Conservation (phyloP, 2,888 invertebrate species). For the Hoplodrina ambigua region DNA sequence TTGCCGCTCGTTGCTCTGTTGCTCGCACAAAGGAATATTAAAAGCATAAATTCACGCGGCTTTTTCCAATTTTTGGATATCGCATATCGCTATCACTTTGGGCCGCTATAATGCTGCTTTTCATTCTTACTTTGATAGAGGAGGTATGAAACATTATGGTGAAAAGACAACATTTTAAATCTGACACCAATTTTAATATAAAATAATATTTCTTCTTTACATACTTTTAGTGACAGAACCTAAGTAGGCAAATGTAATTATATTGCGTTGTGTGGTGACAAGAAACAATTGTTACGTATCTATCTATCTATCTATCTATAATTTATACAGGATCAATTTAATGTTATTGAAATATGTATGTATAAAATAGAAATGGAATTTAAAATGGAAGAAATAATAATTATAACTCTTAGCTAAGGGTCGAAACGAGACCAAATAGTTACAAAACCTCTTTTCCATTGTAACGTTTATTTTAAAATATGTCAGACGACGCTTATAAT, state of each 20-base stretch:
- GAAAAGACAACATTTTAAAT: too few species aligned
- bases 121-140: background rate
- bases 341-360: too few species aligned
- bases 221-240: too few species aligned
- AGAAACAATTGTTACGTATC: too few species aligned
- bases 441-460: background rate
- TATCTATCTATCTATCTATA: too few species aligned
- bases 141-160: too few species aligned
- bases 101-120: constrained; percentile 51
- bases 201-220: too few species aligned
- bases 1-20: constrained; percentile 33
- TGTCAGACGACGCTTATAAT: background rate
- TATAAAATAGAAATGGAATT: too few species aligned
- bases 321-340: too few species aligned
- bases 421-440: background rate
- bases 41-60: constrained; percentile 73
- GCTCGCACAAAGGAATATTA: constrained; percentile 71
- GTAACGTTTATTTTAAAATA: background rate
- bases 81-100: constrained; percentile 55
- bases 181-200: too few species aligned
- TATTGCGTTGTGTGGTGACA: too few species aligned
- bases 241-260: too few species aligned
- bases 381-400: background rate
- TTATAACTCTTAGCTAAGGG: background rate
- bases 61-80: constrained; percentile 70